These are phyloP conservation scores for Hipposideros larvatus DNA, from an alignment of 2,797 vertebrate genomes.

Conservation along the genomic window DNA sequence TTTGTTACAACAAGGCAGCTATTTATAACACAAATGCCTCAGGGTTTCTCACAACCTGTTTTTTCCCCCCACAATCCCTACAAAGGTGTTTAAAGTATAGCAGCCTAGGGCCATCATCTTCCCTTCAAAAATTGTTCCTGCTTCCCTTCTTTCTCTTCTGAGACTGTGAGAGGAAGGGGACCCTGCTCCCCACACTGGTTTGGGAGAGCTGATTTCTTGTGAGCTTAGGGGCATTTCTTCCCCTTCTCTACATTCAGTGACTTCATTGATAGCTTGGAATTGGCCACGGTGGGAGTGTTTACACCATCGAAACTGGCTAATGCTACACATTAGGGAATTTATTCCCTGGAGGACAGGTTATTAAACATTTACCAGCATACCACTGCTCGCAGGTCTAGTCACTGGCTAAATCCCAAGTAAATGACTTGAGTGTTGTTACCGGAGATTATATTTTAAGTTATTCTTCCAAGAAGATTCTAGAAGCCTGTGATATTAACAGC, in stretches of 20 bases:
- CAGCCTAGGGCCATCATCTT: neutral
- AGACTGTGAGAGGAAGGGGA: neutral
- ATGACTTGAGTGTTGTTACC: neutral
- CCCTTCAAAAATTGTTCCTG: neutral
- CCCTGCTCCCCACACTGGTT: neutral
- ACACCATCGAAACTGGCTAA: neutral
- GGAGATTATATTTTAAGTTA: constrained; percentile 20
- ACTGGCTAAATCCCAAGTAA: neutral
- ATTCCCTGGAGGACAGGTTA: neutral
- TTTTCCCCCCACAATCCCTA: constrained; percentile 35
- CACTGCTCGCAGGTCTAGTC: neutral
- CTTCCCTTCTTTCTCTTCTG: neutral
- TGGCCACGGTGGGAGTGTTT: neutral
- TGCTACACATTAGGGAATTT: neutral
- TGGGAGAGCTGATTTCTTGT: neutral
- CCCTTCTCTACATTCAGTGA: neutral
- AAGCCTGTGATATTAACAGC: neutral
- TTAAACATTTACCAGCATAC: neutral
- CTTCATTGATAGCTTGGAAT: neutral
- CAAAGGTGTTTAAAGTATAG: constrained; percentile 75
- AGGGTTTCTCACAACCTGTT: constrained; percentile 71
- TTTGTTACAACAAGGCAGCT: constrained; percentile 74
- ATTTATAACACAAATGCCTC: constrained; percentile 73
- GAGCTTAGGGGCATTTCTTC: neutral
- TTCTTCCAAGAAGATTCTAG: constrained; percentile 34